phyloP scores from a whole-genome alignment of 53 echinoderm and acorn worm species.

The Stichopus horrens region DNA sequence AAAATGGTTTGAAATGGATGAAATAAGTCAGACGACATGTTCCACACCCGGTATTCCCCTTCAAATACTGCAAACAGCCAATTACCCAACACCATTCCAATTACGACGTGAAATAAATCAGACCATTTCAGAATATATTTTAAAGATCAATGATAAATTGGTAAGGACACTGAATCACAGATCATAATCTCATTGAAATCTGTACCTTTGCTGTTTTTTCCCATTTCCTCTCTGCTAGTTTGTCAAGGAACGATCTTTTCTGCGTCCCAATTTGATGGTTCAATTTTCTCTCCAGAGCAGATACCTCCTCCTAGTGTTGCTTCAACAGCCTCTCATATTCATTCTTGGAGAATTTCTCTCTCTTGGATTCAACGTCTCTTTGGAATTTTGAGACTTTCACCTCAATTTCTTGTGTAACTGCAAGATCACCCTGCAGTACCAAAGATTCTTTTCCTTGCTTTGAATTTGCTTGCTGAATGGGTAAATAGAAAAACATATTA shows the following conservation, averaged over 20 bases:
- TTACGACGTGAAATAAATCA: too few species aligned
- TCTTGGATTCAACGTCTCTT: constrained; percentile 58
- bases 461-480: neutral
- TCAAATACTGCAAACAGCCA: too few species aligned
- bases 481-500: neutral
- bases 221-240: constrained; percentile 50
- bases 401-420: constrained; percentile 46
- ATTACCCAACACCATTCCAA: too few species aligned
- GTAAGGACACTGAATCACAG: too few species aligned
- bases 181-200: neutral
- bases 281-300: constrained; percentile 27
- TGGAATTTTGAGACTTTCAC: constrained; percentile 47
- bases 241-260: constrained; percentile 51
- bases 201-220: constrained; percentile 48
- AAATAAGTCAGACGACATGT: too few species aligned
- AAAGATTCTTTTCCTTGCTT: neutral
- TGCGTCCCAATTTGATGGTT: constrained; percentile 43
- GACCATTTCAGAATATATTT: too few species aligned
- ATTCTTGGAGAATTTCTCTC: constrained; percentile 49
- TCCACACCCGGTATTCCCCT: too few species aligned
- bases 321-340: constrained; percentile 57
- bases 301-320: constrained; percentile 52
- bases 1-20: too few species aligned
- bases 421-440: neutral
- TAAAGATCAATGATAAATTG: too few species aligned